Conservation (phyloP, 1,140 invertebrate species). For the Linepithema humile region DNA sequence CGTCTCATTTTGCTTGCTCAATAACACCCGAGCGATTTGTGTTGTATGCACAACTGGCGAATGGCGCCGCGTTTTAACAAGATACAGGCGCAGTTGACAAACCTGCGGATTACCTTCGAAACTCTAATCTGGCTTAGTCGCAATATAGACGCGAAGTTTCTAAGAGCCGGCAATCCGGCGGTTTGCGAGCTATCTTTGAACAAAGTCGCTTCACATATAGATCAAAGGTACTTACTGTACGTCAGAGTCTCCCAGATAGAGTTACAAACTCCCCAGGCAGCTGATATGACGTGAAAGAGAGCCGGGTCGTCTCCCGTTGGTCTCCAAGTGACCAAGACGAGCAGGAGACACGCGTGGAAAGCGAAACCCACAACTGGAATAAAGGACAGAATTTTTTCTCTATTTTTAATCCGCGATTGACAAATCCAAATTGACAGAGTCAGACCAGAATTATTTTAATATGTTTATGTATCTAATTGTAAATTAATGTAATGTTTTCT, state of each 20-base stretch:
- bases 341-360: constrained; percentile 88
- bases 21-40: not conserved
- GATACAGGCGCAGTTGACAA: not conserved
- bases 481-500: not conserved
- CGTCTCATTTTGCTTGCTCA: not conserved
- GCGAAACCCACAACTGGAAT: constrained; percentile 87
- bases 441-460: not conserved
- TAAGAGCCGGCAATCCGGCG: not conserved
- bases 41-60: constrained; percentile 29
- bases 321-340: constrained; percentile 88
- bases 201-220: not conserved
- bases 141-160: not conserved
- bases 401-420: not conserved
- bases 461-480: not conserved
- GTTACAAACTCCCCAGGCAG: constrained; percentile 91
- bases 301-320: constrained; percentile 87
- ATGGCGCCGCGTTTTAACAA: not conserved
- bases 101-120: not conserved
- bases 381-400: not conserved
- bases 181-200: not conserved
- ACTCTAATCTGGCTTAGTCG: not conserved
- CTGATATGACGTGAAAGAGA: constrained; percentile 89
- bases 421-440: not conserved
- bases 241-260: constrained; percentile 89
- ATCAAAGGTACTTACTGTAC: constrained; percentile 73